Evolutionary conservation across 2,797 vertebrate species (phyloP).

Genomic region (Pterois miles): DNA sequence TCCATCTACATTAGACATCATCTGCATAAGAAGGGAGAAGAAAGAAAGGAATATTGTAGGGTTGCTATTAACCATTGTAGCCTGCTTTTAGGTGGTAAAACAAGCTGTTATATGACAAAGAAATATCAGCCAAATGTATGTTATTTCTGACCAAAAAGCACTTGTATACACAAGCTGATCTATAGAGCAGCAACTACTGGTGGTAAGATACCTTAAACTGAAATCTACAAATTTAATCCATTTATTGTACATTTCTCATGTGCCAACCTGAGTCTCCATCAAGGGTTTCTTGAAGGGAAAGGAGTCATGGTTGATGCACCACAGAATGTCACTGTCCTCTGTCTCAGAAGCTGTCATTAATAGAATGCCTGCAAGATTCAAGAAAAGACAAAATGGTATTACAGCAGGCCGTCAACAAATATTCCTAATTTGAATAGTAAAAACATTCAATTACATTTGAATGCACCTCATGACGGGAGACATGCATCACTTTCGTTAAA

Average conservation of each 20-base stretch:
- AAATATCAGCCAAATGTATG: neutral
- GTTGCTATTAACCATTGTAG: neutral
- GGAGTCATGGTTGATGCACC: slow-evolving; percentile 98
- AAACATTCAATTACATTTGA: no score
- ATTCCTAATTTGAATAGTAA: no score
- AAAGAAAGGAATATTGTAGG: neutral
- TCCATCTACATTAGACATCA: slow-evolving; percentile 92
- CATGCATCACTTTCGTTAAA: no score
- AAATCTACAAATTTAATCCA: neutral
- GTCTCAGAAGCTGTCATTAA: slow-evolving; percentile 96
- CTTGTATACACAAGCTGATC: neutral
- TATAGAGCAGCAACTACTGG: neutral
- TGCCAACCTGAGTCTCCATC: slow-evolving; percentile 96
- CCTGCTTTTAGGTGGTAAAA: neutral
- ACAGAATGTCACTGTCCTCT: slow-evolving; percentile 95
- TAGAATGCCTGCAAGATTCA: slow-evolving; percentile 85
- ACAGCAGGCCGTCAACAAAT: neutral
- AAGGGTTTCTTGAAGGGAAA: slow-evolving; percentile 98
- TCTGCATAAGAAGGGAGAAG: slow-evolving; percentile 76
- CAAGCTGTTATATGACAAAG: neutral
- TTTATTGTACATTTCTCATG: neutral
- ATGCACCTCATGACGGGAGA: no score
- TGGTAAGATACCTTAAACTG: neutral
- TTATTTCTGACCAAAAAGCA: neutral
- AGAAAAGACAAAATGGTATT: neutral